Conservation (phyloP, 2,888 invertebrate species). For the Pecten maximus region DNA sequence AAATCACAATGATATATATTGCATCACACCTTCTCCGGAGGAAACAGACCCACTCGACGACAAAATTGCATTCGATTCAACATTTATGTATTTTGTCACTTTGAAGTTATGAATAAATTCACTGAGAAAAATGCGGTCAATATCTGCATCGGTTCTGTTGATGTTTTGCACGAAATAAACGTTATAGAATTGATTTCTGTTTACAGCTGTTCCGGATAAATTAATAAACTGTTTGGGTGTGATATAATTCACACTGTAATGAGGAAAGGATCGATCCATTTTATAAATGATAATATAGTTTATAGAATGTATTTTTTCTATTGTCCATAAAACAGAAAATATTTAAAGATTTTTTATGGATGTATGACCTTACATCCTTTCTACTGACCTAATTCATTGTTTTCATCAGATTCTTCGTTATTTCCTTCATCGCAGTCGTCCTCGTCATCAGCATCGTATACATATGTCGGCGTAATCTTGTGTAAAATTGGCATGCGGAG, state of each 20-base stretch:
- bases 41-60: not conserved
- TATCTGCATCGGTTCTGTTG: not conserved
- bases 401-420: not conserved
- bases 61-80: not conserved
- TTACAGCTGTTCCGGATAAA: not conserved
- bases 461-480: not conserved
- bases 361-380: too few relatives aligned
- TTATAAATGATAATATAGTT: not conserved
- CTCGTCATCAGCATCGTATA: not conserved
- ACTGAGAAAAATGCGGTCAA: not conserved
- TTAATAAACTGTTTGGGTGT: not conserved
- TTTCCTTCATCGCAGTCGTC: not conserved
- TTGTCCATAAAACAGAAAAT: too few relatives aligned
- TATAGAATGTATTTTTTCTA: too few relatives aligned
- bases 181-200: not conserved
- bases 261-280: not conserved
- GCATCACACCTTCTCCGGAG: not conserved
- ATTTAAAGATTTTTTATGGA: too few relatives aligned
- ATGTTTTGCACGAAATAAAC: not conserved
- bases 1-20: not conserved
- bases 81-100: not conserved
- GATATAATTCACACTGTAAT: not conserved
- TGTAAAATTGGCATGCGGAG: slow-evolving; percentile 4
- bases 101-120: slow-evolving; percentile 14
- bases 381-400: not conserved